Percentiles rank a stretch among this genome's conserved stretches.
Conservation (phyloP, 1,140 invertebrate species). For the Heliothis subflexa region DNA sequence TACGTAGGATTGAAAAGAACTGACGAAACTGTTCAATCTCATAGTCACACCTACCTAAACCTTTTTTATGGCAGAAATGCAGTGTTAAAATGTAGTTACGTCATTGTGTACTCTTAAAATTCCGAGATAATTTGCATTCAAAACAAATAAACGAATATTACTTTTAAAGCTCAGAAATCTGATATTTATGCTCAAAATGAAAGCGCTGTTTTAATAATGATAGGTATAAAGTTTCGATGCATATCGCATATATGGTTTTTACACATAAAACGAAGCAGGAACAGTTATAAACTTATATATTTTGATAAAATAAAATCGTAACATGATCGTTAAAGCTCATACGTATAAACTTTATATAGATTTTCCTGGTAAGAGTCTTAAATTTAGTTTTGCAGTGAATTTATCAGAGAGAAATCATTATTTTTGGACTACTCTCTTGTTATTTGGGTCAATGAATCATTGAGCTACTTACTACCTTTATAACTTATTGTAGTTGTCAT, state of each 20-base stretch:
- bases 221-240: slow-evolving; percentile 25
- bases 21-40: no score
- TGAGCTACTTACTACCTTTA: no score
- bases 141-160: slow-evolving; percentile 34
- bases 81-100: no score
- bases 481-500: no score
- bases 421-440: no score
- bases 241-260: neutral
- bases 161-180: slow-evolving; percentile 27
- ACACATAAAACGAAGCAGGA: neutral
- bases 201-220: slow-evolving; percentile 14
- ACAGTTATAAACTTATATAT: neutral
- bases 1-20: no score
- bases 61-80: no score
- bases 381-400: no score
- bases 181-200: slow-evolving; percentile 39
- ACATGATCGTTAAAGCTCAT: neutral
- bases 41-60: no score
- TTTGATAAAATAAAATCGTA: neutral
- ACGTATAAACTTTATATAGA: neutral
- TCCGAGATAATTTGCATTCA: slow-evolving; percentile 16
- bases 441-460: no score
- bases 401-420: no score
- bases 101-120: neutral
- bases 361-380: no score